Evolutionary conservation across 2,113 vertebrate species (phyloP).

Genomic region (Stegostoma tigrinum): DNA sequence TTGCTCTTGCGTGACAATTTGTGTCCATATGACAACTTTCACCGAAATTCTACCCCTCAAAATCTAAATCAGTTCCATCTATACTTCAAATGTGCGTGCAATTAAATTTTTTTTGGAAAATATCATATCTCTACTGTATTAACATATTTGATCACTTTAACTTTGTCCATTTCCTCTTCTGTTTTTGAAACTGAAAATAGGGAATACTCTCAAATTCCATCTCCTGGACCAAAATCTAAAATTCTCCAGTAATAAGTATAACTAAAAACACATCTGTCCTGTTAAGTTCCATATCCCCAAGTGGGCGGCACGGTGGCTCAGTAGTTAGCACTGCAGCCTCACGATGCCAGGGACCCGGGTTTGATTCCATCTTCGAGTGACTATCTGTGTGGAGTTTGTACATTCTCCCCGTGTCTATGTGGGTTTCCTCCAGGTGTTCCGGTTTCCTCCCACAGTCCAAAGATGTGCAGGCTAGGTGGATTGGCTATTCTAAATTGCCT

Average conservation of each 20-base stretch:
- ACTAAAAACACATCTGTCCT: background rate
- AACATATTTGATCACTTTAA: background rate
- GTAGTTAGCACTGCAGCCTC: too few relatives aligned
- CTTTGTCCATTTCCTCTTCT: background rate
- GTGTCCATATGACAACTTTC: background rate
- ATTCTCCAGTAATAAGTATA: background rate
- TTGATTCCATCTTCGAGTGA: too few relatives aligned
- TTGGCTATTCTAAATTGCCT: too few relatives aligned
- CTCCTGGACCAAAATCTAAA: background rate
- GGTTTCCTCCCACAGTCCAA: too few relatives aligned
- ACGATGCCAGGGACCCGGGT: too few relatives aligned
- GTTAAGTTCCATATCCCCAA: background rate
- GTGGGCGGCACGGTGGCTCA: background rate
- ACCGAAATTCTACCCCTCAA: background rate
- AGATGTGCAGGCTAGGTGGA: too few relatives aligned
- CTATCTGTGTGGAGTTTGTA: too few relatives aligned
- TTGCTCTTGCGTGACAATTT: background rate
- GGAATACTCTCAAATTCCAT: background rate
- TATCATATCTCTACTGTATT: background rate
- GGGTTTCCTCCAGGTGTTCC: too few relatives aligned
- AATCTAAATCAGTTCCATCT: background rate
- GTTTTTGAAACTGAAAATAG: background rate
- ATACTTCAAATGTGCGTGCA: background rate
- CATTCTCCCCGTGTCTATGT: too few relatives aligned
- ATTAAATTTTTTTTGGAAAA: background rate